These are phyloP conservation scores for Corythornis cristatus DNA, from an alignment of 2,113 vertebrate genomes.

Conservation along the genomic window DNA sequence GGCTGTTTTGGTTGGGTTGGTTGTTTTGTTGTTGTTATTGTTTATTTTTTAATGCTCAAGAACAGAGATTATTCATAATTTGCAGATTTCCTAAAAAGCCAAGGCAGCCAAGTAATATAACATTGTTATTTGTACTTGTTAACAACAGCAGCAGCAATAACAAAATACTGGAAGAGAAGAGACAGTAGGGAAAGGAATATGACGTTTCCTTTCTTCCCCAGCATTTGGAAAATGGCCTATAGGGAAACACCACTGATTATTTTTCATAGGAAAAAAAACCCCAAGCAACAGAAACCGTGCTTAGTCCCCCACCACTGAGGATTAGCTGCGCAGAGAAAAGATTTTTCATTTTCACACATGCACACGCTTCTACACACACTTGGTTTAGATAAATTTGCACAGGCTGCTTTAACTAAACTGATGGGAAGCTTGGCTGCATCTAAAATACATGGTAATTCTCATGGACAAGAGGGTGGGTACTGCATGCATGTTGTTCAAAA, in stretches of 20 bases:
- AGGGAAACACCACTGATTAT: slow-evolving; percentile 71
- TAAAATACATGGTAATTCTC: slow-evolving; percentile 61
- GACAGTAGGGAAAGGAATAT: slow-evolving; percentile 48
- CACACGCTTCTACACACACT: slow-evolving; percentile 46
- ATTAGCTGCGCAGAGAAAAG: slow-evolving; percentile 51
- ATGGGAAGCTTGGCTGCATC: slow-evolving; percentile 46
- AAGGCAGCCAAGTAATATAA: slow-evolving; percentile 27
- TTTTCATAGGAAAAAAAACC: slow-evolving; percentile 47
- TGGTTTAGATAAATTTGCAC: slow-evolving; percentile 62
- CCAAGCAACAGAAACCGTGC: slow-evolving; percentile 32
- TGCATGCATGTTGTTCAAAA: slow-evolving; percentile 25
- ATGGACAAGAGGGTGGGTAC: slow-evolving; percentile 28
- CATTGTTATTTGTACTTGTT: slow-evolving; percentile 56
- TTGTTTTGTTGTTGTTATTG: not conserved
- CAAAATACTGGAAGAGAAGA: slow-evolving; percentile 19
- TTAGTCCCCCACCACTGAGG: slow-evolving; percentile 30
- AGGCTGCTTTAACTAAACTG: slow-evolving; percentile 62
- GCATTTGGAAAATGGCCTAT: slow-evolving; percentile 69
- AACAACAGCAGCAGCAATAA: slow-evolving; percentile 45
- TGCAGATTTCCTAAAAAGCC: slow-evolving; percentile 49
- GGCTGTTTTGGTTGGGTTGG: not conserved
- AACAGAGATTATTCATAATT: slow-evolving; percentile 15
- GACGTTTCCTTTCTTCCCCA: slow-evolving; percentile 51
- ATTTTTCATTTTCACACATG: slow-evolving; percentile 62
- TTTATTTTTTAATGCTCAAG: not conserved